Conservation (phyloP, 2,113 vertebrate genomes). For the Callocephalon fimbriatum region DNA sequence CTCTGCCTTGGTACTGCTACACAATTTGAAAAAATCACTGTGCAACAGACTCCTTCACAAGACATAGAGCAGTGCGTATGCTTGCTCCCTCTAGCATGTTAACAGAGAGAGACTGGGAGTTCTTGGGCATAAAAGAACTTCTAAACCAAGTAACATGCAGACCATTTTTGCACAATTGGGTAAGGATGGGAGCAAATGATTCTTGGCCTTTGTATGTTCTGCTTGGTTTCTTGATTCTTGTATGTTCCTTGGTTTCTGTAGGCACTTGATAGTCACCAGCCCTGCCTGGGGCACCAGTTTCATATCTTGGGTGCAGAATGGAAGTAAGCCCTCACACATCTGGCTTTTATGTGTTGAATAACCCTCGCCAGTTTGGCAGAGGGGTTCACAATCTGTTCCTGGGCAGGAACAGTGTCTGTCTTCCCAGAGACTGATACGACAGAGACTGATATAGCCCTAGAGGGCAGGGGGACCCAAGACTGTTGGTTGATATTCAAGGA, state of each 20-base stretch:
- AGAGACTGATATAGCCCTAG: too few relatives aligned
- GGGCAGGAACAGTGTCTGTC: background rate
- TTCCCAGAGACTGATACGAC: background rate
- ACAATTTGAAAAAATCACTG: background rate
- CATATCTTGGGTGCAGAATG: accelerated
- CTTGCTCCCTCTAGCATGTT: background rate
- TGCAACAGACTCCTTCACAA: background rate
- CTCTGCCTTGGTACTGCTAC: background rate
- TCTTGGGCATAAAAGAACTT: background rate
- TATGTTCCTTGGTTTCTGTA: background rate
- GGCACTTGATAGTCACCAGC: background rate
- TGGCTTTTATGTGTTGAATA: background rate
- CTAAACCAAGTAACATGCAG: background rate
- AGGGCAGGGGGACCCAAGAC: too few relatives aligned
- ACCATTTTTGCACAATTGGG: background rate
- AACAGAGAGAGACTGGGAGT: background rate
- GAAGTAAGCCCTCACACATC: background rate
- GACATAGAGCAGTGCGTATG: background rate
- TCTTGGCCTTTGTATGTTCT: background rate
- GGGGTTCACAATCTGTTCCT: background rate
- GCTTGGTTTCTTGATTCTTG: background rate
- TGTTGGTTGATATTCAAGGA: too few relatives aligned
- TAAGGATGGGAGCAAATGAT: background rate
- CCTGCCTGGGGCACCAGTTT: background rate
- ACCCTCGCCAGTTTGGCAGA: background rate